Conservation (phyloP, 2,888 invertebrate genomes). For the Steinernema hermaphroditum region DNA sequence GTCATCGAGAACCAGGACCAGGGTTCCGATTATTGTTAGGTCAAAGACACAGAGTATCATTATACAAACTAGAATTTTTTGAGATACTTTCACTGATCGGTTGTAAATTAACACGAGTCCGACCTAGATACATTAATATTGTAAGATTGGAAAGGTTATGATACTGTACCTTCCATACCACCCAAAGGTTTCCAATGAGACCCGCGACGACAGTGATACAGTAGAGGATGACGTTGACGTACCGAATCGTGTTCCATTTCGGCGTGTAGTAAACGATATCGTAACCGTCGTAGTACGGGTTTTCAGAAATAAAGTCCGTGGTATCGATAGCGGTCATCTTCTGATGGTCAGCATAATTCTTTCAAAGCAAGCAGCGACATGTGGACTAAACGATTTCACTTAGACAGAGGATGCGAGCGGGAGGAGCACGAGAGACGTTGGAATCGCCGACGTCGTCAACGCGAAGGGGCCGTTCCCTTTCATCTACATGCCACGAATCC, state of each 20-base stretch:
- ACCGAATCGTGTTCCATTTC: slow-evolving; percentile 9
- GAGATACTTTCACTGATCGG: slow-evolving; percentile 16
- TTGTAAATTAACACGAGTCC: slow-evolving; percentile 20
- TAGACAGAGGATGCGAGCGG: no score
- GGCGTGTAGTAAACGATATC: slow-evolving; percentile 12
- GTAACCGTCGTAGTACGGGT: slow-evolving; percentile 19
- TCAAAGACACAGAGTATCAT: slow-evolving; percentile 45
- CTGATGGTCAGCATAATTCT: not conserved
- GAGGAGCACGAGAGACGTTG: not conserved
- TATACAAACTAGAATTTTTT: slow-evolving; percentile 37
- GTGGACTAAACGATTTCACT: no score
- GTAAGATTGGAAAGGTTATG: not conserved
- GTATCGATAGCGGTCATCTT: not conserved
- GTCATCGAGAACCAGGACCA: slow-evolving; percentile 42
- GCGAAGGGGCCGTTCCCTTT: no score
- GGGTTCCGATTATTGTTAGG: slow-evolving; percentile 39
- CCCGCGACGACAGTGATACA: slow-evolving; percentile 41
- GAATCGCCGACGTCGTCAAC: no score
- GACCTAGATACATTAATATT: not conserved
- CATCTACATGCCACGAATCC: no score
- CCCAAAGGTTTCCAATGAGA: slow-evolving; percentile 46
- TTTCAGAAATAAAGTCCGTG: slow-evolving; percentile 7
- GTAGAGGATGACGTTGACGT: slow-evolving; percentile 37
- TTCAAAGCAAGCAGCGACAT: not conserved
- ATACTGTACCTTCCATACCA: slow-evolving; percentile 42